Base-by-base conservation (phyloP, 2,113 vertebrate genomes). In the Shinisaurus crocodilurus region DNA sequence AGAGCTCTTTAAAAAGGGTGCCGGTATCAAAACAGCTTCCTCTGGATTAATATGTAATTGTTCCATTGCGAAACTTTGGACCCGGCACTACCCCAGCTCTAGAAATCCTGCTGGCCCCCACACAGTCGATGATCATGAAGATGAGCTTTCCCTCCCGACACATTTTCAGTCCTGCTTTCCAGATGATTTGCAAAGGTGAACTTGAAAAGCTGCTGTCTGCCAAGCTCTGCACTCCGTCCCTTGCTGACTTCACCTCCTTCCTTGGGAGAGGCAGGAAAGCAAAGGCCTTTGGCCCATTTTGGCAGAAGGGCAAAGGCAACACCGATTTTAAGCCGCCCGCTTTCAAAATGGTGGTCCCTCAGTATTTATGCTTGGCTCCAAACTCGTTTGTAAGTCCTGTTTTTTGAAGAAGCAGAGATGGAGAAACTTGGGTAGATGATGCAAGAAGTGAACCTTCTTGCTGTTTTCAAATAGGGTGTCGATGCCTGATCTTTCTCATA, bases 381-480 rank as follows among this genome's bases (percentile, higher is more conserved):
- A n/a, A n/a, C n/a, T n/a, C n/a, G n/a, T n/a, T n/a, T n/a, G n/a
- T n/a, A n/a, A n/a, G n/a, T n/a, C n/a, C n/a, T n/a, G n/a, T n/a
- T n/a, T 95, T 94, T 60, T 90, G 92, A 86, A 92, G 88, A 84
- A 95, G 92, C 92, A 83, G 0, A 75, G 6, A 72, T 18, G 18
- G 50, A 43, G 40, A 83, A 79, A 70, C 86, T 69, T n/a, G 23
- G 3, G 76, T 57, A 70, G 50, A 6, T 40, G 82, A 85, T 1
- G 65, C 0, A 80, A 43, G 37, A 72, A 37, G n/a, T 45, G 75
- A 81, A 65, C 16, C 20, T 54, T 20, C 37, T 4, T 87, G 32
- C 82, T 72, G 9, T n/a, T 37, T 27, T 74, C 34, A 65, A 79
- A 5, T 75, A 63, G 87, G 18, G n/a, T 29, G 23, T 60, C 27